Percentiles rank a stretch among this genome's conserved stretches.
Evolutionary conservation across 2,113 vertebrate species (phyloP).

Genomic region (Xyrauchen texanus): DNA sequence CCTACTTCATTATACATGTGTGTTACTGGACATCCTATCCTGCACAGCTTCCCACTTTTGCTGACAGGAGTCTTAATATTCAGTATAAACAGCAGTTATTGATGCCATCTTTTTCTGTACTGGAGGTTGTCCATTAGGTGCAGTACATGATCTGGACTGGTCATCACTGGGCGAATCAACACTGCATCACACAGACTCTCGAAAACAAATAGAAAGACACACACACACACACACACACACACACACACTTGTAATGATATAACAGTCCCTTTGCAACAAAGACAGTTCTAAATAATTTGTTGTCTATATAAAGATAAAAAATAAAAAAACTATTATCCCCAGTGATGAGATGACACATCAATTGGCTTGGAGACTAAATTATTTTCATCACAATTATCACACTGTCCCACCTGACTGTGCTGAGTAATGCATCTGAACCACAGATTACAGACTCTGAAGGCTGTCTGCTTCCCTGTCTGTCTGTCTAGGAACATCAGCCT

Average conservation of each 20-base stretch:
- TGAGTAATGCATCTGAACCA: conserved; percentile 19
- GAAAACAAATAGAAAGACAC: no score
- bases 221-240: conserved; percentile 4
- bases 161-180: conserved; percentile 33
- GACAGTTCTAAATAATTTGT: not conserved
- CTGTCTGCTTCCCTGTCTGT: not conserved
- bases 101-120: not conserved
- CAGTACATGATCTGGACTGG: conserved; percentile 29
- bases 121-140: conserved; percentile 7
- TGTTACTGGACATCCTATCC: not conserved
- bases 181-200: conserved; percentile 46
- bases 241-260: conserved; percentile 18
- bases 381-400: conserved; percentile 26
- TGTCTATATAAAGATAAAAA: no score
- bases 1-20: no score
- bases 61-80: not conserved
- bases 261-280: not conserved
- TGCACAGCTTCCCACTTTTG: not conserved
- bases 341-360: conserved; percentile 1
- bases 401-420: conserved; percentile 1
- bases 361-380: conserved; percentile 2
- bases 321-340: not conserved
- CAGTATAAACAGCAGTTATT: not conserved
- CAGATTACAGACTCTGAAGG: conserved; percentile 28
- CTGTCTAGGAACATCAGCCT: not conserved